Percentiles rank a stretch among this genome's conserved stretches.
These are phyloP conservation scores for Polymixis flavicincta DNA, from an alignment of 2,888 invertebrate species.

Conservation along the genomic window DNA sequence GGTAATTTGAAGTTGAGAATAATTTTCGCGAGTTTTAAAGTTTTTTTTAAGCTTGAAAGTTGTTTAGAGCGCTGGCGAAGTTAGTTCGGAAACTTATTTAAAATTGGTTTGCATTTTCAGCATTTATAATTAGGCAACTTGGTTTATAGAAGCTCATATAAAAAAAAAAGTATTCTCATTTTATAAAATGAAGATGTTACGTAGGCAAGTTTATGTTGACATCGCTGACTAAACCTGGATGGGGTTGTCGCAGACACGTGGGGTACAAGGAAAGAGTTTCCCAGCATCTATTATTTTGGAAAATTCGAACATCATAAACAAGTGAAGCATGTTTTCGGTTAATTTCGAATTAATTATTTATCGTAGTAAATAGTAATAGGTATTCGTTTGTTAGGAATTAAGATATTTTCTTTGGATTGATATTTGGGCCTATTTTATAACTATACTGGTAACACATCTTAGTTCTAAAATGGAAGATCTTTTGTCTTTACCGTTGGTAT, in stretches of 20 bases:
- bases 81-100: background rate
- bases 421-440: background rate
- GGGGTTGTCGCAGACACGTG: too few relatives aligned
- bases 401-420: background rate
- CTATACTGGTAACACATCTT: too few relatives aligned
- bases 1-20: background rate
- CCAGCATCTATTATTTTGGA: too few relatives aligned
- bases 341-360: background rate
- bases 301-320: background rate
- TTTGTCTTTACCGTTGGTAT: too few relatives aligned
- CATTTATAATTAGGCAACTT: background rate
- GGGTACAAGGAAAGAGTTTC: too few relatives aligned
- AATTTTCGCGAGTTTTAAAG: background rate
- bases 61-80: background rate
- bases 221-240: too few relatives aligned
- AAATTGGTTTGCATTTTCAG: background rate
- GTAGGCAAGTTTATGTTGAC: too few relatives aligned
- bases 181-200: background rate
- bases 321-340: too few relatives aligned
- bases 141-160: accelerated
- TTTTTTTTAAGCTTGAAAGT: background rate
- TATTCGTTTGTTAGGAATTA: background rate
- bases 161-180: background rate
- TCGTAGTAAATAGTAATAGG: too few relatives aligned
- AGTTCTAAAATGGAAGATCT: too few relatives aligned